Evolutionary conservation across 1,140 invertebrate genomes (phyloP), one percentile per base, ranked within the genome.

Genomic region (Rhagoletis zephyria): DNA sequence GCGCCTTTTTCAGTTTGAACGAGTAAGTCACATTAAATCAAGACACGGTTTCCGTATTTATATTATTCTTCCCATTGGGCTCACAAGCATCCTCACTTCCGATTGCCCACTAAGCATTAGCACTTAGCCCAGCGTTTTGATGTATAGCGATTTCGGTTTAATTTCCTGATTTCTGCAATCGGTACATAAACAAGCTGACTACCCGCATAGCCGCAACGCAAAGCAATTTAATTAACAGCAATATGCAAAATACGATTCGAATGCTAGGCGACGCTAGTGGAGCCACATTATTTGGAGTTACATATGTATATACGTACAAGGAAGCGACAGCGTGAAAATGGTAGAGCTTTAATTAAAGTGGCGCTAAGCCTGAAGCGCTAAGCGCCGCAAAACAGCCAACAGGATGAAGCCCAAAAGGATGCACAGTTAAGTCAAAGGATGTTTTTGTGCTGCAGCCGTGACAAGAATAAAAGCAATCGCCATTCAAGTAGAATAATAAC

Each of bases 141-240:
- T 16, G 10, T 12, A 2, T 10, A 45, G 14, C 40, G 40, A 14
- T 19, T 81, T 10, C 40, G n/a, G 74, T 81, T 81, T 81, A 81
- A 81, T 81, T 81, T 81, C 48, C 74, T 81, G 74, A 81, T 59
- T 81, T 81, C 51, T 51, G 48, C 74, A 81, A 56, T 48, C 10
- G 14, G 10, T 5, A n/a, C 70, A 3, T 19, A 81, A 10, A 12
- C 5, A 56, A 30, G 1, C 48, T 9, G 9, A 10, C 1, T 30
- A 10, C 5, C 1, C 45, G 6, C 61, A 3, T 51, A 48, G 16
- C 14, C 16, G 1, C 45, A 30, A 16, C 3, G 3, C 74, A 56
- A 19, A 81, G n/a, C 1, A 45, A 81, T 81, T 56, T 30, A 81
- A 81, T 81, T 59, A 14, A 16, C 7, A 9, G 30, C 4, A 59